Base-by-base conservation (phyloP, 2,113 vertebrate species). In the Pitta sordida region DNA sequence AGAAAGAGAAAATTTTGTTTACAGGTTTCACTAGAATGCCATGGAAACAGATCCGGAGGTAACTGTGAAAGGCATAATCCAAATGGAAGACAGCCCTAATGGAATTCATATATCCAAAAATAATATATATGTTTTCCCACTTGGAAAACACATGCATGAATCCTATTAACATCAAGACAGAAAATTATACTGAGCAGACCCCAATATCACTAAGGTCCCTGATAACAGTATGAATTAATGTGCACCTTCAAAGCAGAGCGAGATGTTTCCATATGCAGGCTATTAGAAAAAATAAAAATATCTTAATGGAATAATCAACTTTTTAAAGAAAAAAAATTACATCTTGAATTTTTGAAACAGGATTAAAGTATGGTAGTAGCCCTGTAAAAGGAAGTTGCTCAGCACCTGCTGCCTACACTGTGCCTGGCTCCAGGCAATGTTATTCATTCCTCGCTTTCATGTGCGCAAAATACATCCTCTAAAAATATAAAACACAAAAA, bases 401-500 rank as follows among this genome's bases (percentile, higher is more conserved):
- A 74, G 89, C 87, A 87, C 95, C 91, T 96, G 93, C 95, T 95
- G 91, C 94, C 95, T 92, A 91, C 93, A 44, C 93, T 88, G 77
- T 77, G 87, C 87, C 79, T 94, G 64, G 90, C 91, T 95, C 70
- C 92, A 94, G 94, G 93, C 92, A 91, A 78, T 93, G 67, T 81
- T 93, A 93, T 96, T 93, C 83, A 86, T 94, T 90, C 91, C 85
- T 86, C 30, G 34, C 91, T 95, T 95, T 88, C 93, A 95, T 53
- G 73, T 83, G 84, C 95, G 91, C 91, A 95, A 95, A 95, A 95
- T 83, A 88, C 64, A 94, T 64, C 75, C 79, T 84, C 87, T 84
- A 93, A 86, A 97, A 97, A 93, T 96, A 95, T 92, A 91, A 94
- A 97, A 89, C 91, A 94, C 90, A 90, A 64, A 90, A 96, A 95